These are phyloP conservation scores for Polietes domitor DNA, from an alignment of 2,888 invertebrate genomes.

Conservation along the genomic window DNA sequence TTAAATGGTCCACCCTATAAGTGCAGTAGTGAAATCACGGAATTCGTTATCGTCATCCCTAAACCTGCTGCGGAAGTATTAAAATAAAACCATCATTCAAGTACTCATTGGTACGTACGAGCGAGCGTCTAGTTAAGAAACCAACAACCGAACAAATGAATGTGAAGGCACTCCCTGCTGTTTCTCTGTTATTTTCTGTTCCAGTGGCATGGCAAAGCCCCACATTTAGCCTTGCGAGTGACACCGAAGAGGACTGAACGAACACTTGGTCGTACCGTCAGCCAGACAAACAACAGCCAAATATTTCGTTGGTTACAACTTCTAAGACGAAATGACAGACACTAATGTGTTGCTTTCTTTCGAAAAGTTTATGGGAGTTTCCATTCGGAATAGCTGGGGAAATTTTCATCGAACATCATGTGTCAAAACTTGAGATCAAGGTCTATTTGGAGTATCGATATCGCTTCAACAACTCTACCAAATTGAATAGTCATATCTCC, in stretches of 20 bases:
- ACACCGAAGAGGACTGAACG: neutral
- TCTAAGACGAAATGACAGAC: constrained; percentile 10
- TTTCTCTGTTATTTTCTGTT: neutral
- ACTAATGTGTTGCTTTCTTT: neutral
- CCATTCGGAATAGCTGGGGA: neutral
- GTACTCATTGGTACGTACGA: neutral
- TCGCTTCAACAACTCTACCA: no score
- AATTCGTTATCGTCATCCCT: neutral
- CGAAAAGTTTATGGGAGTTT: neutral
- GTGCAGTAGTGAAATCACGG: neutral
- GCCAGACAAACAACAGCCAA: neutral
- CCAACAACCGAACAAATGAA: neutral
- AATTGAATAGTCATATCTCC: no score
- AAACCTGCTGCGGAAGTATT: constrained; percentile 19
- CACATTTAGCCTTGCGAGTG: neutral
- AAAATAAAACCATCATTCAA: constrained; percentile 12
- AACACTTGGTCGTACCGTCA: no score
- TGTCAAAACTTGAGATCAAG: no score
- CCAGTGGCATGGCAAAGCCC: neutral
- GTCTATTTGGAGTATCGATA: no score
- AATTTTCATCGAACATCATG: no score
- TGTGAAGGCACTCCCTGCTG: constrained; percentile 59
- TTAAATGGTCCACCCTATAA: no score
- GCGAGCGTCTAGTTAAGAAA: constrained; percentile 15
- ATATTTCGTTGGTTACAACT: neutral